Conservation (phyloP, 2,113 vertebrate species). For the Eublepharis macularius region DNA sequence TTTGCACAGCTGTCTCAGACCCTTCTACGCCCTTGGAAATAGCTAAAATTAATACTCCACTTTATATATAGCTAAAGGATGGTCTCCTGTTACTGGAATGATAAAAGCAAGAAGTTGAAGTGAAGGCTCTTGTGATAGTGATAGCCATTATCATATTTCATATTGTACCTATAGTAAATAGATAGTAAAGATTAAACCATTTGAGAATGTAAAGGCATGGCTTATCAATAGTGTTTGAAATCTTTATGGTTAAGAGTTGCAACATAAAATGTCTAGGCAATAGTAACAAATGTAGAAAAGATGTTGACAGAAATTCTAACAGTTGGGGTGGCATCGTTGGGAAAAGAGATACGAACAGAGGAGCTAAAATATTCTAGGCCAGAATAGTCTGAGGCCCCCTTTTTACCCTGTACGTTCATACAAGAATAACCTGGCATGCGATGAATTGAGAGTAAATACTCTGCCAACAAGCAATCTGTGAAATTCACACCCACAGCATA, state of each 20-base stretch:
- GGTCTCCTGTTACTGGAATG: constrained; percentile 19
- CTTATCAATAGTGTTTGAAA: not conserved
- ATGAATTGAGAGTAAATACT: constrained; percentile 51
- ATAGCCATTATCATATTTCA: not conserved
- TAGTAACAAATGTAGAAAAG: not conserved
- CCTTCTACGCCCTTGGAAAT: not conserved
- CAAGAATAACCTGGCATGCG: constrained; percentile 57
- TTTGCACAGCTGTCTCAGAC: not conserved
- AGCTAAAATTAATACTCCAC: not conserved
- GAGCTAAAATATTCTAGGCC: constrained; percentile 28
- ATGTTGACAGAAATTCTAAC: not conserved
- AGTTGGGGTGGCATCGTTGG: not conserved
- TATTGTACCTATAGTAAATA: not conserved
- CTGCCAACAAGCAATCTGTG: constrained; percentile 33
- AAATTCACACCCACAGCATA: constrained; percentile 27
- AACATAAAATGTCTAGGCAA: not conserved
- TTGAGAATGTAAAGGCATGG: not conserved
- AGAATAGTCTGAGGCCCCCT: constrained; percentile 34
- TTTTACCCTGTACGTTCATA: constrained; percentile 34
- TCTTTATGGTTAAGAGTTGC: not conserved
- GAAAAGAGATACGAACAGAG: not conserved
- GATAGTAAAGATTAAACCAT: not conserved
- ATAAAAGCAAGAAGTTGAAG: not conserved
- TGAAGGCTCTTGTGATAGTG: constrained; percentile 3
- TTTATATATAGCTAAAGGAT: not conserved